Evolutionary conservation across 1,140 invertebrate species (phyloP).

Genomic region (Drosophila biarmipes): DNA sequence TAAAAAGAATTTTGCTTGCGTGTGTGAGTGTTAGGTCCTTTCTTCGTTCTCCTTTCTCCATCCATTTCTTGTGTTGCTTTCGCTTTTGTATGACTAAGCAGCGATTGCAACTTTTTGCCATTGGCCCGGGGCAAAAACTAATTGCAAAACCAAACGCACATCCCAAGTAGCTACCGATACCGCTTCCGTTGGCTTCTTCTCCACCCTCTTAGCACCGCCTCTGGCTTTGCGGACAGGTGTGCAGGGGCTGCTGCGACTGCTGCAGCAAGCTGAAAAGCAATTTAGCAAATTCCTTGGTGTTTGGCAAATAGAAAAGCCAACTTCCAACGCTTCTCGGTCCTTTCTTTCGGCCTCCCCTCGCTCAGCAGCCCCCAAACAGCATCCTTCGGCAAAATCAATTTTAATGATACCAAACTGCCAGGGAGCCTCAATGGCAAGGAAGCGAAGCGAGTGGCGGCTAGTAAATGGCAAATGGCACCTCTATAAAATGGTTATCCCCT

Average conservation of each 20-base stretch:
- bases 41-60: not conserved
- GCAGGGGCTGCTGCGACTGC: conserved; percentile 3
- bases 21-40: conserved; percentile 16
- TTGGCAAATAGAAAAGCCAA: conserved; percentile 77
- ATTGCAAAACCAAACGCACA: conserved; percentile 81
- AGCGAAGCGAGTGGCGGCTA: conserved; percentile 41
- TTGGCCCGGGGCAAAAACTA: conserved; percentile 68
- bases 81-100: conserved; percentile 45
- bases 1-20: conserved; percentile 66
- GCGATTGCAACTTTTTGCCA: conserved; percentile 73
- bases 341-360: conserved; percentile 1
- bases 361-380: not conserved
- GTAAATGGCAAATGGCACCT: conserved; percentile 65
- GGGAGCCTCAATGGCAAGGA: conserved; percentile 30
- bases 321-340: conserved; percentile 39
- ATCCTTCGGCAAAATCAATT: conserved; percentile 71
- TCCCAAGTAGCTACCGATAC: conserved; percentile 34
- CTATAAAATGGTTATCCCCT: conserved; percentile 55
- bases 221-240: conserved; percentile 24
- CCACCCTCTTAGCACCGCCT: not conserved
- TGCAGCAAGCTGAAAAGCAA: conserved; percentile 72
- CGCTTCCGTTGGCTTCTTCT: not conserved
- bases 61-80: not conserved
- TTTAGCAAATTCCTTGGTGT: conserved; percentile 81
- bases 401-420: conserved; percentile 65